Base-by-base conservation (phyloP, 2,888 invertebrate genomes). In the Erebia aethiops region DNA sequence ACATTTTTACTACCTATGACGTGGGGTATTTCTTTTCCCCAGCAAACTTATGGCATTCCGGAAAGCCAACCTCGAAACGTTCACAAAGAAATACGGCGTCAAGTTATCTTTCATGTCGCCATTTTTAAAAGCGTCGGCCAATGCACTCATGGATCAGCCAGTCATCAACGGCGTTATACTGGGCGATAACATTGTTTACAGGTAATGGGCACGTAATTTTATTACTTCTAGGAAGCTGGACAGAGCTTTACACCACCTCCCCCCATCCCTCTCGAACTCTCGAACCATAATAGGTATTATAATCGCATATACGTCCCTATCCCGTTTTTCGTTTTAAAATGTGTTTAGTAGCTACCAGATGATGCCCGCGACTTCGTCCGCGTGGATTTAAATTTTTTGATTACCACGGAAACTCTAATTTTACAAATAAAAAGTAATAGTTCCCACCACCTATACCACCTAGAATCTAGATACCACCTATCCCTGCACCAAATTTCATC, bases 61-160 rank as follows among this genome's bases (percentile, higher is more conserved):
- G 64, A 98, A 98, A 87, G 93, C 95, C n/a, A 95, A 98, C 85
- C 95, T 98, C 82, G 98, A 98, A 10, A 94, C 95, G 21, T 99
- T 99, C 91, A 92, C 94, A 76, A 99, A 99, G 93, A 99, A 98
- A 85, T 98, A 98, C 86, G 98, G 98, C 61, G 94, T 99, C 73
- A 99, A 99, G 89, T 91, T 99, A 72, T 99, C 99, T 10, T 99
- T 99, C 86, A 99, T 99, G 99, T 99, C 99, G 0, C 98, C 99
- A 21, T 99, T 99, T 90, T 95, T 98, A 71, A 98, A 98, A 87
- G 99, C 99, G 0, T 94, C 98, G n/a, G 98, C 99, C 2, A 98
- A 98, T 86, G 99, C 99, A n/a, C 94, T 99, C 51, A 95, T 96
- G 83, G 98, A 99, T 85, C 99, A 98, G 85, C 99, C 99, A 0